phyloP scores from a whole-genome alignment of 2,797 vertebrate species.

The Sternotherus odoratus region DNA sequence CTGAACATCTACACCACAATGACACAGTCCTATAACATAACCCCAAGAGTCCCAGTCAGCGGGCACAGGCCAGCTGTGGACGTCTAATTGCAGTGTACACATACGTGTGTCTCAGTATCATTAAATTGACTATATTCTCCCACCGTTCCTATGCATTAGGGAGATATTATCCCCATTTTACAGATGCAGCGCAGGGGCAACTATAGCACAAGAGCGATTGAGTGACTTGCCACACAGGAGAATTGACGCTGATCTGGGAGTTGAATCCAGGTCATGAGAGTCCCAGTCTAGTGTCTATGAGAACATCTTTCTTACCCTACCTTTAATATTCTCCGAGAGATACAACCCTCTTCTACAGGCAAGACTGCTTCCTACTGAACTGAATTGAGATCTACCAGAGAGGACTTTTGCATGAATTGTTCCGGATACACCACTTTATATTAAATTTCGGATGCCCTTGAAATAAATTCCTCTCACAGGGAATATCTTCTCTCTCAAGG shows the following conservation, averaged over 20 bases:
- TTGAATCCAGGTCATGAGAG: background rate
- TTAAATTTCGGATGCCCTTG: slow-evolving; percentile 34
- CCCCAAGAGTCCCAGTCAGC: background rate
- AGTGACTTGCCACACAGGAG: background rate
- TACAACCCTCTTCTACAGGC: background rate
- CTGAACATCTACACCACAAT: background rate
- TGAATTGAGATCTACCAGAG: slow-evolving; percentile 9
- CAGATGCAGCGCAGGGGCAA: background rate
- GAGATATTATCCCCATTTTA: background rate
- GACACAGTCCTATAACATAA: no score
- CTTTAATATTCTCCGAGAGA: slow-evolving; percentile 12
- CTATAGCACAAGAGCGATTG: background rate
- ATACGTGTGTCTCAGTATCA: background rate
- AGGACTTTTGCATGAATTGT: background rate
- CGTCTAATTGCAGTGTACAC: background rate
- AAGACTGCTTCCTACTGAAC: background rate
- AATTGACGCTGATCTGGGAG: background rate
- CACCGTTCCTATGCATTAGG: background rate
- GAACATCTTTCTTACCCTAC: background rate
- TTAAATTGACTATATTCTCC: slow-evolving; percentile 16
- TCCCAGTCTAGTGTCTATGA: background rate
- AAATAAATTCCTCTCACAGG: slow-evolving; percentile 43
- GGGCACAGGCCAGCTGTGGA: background rate
- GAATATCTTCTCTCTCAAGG: slow-evolving; percentile 18
- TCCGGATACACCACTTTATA: slow-evolving; percentile 35